Conservation (phyloP, 2,113 vertebrate genomes). For the Archocentrus centrarchus region DNA sequence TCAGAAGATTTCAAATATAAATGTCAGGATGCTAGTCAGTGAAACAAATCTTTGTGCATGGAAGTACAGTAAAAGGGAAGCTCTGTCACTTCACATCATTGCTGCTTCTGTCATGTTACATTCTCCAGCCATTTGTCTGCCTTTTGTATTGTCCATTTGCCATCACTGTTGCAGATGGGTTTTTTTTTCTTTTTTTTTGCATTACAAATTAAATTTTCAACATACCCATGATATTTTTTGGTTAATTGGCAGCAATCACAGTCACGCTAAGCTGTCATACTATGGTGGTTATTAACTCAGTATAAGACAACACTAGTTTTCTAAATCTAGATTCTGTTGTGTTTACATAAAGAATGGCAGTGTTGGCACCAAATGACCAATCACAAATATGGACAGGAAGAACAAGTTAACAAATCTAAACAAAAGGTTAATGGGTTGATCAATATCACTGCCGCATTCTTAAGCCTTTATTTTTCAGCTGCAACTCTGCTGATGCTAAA, state of each 20-base stretch:
- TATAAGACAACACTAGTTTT: not conserved
- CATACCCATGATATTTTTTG: too few relatives aligned
- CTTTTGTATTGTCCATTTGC: not conserved
- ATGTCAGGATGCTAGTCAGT: conserved; percentile 17
- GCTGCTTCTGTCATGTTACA: conserved; percentile 18
- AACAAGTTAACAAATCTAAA: not conserved
- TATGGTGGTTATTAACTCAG: not conserved
- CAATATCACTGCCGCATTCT: not conserved
- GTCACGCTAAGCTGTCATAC: not conserved
- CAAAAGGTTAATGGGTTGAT: not conserved
- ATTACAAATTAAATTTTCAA: not conserved
- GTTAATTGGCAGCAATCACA: too few relatives aligned
- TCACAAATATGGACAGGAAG: conserved; percentile 1
- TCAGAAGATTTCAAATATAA: too few relatives aligned
- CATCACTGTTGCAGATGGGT: not conserved
- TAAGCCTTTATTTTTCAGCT: not conserved
- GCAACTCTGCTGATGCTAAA: not conserved
- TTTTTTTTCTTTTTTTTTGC: too few relatives aligned
- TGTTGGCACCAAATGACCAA: not conserved
- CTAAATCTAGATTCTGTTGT: not conserved
- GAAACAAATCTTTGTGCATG: conserved; percentile 2
- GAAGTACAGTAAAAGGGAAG: not conserved
- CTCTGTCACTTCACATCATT: conserved; percentile 10
- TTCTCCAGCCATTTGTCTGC: not conserved
- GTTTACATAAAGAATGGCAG: not conserved